Percentiles rank a stretch among this genome's conserved stretches.
These are phyloP conservation scores for Patiria pectinifera DNA, from an alignment of 53 echinoderm and acorn worm genomes.

Conservation along the genomic window DNA sequence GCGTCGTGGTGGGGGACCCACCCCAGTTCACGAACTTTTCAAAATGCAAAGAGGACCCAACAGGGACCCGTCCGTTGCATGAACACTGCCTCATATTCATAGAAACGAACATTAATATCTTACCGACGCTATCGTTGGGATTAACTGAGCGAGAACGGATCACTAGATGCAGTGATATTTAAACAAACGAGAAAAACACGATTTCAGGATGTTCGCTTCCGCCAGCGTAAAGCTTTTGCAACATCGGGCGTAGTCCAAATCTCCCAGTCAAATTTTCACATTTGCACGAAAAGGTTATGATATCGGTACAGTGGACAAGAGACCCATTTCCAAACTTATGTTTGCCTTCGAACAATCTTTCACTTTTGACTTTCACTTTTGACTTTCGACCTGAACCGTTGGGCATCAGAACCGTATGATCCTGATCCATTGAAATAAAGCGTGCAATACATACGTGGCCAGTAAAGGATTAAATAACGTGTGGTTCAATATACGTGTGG, in stretches of 20 bases:
- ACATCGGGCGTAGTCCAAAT: too few relatives aligned
- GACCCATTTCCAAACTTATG: too few relatives aligned
- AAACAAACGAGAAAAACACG: too few relatives aligned
- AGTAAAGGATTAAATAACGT: too few relatives aligned
- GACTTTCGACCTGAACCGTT: background rate
- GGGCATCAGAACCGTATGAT: background rate
- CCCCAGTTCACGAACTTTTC: background rate
- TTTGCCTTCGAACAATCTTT: too few relatives aligned
- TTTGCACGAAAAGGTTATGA: too few relatives aligned
- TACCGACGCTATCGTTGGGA: background rate
- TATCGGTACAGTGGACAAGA: too few relatives aligned
- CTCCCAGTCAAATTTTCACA: too few relatives aligned
- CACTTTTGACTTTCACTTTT: background rate
- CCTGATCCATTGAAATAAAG: conserved; percentile 18
- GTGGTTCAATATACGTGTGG: background rate
- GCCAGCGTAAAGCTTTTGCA: too few relatives aligned
- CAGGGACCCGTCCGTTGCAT: background rate
- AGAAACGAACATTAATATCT: background rate
- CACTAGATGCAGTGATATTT: too few relatives aligned
- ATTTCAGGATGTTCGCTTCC: too few relatives aligned
- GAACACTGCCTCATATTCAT: background rate
- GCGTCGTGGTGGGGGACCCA: background rate
- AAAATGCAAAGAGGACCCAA: background rate
- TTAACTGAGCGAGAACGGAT: background rate
- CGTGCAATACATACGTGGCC: conserved; percentile 7